Base-by-base conservation (phyloP, 1,140 invertebrate species). In the Aphaenogaster floridana region DNA sequence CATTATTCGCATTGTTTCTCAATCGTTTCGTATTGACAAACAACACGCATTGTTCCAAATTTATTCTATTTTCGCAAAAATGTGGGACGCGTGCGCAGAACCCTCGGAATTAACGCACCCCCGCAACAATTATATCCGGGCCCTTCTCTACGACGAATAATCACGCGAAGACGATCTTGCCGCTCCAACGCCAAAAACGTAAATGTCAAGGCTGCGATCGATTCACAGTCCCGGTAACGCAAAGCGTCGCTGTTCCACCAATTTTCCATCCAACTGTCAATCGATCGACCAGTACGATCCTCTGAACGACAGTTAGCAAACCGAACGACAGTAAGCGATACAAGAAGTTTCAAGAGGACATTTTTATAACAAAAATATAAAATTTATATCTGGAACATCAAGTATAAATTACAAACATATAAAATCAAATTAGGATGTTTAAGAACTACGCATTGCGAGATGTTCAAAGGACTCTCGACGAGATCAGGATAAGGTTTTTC, bases 191-290 rank as follows among this genome's bases (percentile, higher is more conserved):
- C 69, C 21, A 61, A 57, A 90, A 88, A 77, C 1, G 71, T 45
- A 86, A 89, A 90, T 86, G 89, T 92, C 90, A 91, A 90, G 90
- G 83, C 88, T 81, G 69, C 59, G 3, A 89, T 74, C 13, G 57
- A 48, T 83, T 91, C 81, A 86, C 50, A 54, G 42, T 69, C 54
- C 21, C 34, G 34, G 61, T 8, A n/a, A 13, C 17, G 21, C 8
- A 36, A 6, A 3, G 36, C 15, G 11, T 78, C 3, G 9, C 48
- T 81, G 8, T 52, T 36, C 17, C 34, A 36, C 1, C 45, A 28
- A 69, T 13, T 71, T 28, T 45, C 17, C 34, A 28, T 21, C n/a
- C 9, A 52, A 1, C 8, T 57, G 21, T 71, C 36, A 11, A 42
- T 28, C 15, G 64, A 50, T 50, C 13, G 3, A 48, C 0, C 45